Evolutionary conservation across 2,113 vertebrate species (phyloP).

Genomic region (Phalacrocorax brasilianus): DNA sequence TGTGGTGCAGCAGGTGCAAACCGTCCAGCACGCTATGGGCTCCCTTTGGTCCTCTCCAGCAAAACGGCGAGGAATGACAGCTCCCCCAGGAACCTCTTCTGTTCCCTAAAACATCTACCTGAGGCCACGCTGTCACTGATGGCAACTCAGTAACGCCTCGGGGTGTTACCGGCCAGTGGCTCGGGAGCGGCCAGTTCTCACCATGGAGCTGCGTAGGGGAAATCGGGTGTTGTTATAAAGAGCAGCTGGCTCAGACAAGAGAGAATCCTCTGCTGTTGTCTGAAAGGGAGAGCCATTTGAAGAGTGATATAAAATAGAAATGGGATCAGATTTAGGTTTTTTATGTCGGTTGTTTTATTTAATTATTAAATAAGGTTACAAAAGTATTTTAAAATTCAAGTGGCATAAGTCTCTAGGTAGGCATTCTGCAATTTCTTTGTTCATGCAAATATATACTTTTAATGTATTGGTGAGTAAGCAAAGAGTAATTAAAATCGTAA

Average conservation of each 20-base stretch:
- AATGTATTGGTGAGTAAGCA: neutral
- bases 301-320: neutral
- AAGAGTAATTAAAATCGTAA: neutral
- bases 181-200: neutral
- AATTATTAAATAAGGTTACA: neutral
- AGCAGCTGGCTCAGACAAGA: neutral
- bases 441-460: neutral
- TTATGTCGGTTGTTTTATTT: neutral
- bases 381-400: neutral
- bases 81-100: neutral
- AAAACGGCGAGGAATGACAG: neutral
- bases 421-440: neutral
- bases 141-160: neutral
- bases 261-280: neutral
- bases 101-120: neutral
- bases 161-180: neutral
- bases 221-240: neutral
- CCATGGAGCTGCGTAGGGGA: neutral
- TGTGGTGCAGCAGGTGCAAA: neutral
- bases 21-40: accelerated
- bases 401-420: neutral
- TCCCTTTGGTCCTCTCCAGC: neutral
- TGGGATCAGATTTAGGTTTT: neutral
- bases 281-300: neutral
- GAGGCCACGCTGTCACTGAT: accelerated